Evolutionary conservation across 37 sponge, comb jelly and placozoan species (phyloP), one percentile per base, ranked within the genome.

Genomic region (Oopsacas minuta): DNA sequence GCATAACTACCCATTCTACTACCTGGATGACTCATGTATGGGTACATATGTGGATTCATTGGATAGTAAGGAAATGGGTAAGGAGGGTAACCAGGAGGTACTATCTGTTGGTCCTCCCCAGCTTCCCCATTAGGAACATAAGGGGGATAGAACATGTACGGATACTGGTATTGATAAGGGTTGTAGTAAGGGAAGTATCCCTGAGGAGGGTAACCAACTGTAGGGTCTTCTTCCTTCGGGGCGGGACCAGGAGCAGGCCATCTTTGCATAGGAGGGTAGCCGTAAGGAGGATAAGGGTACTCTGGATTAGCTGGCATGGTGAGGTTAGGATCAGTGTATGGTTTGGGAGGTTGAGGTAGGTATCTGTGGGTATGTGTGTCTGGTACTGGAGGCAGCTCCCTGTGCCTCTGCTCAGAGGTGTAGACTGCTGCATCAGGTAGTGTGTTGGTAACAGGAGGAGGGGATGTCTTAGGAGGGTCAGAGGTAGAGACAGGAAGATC

Each of bases 81-180:
- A 5, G 75, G 75, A 61, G 75, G 75, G 75, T 61, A 61, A 17
- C 49, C 49, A 42, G 49, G 49, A 15, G 49, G 49, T 15, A 42
- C 15, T 15, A 42, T 8, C 49, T 42, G 49, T 34, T 61, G 75
- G 32, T 61, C 75, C 75, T 61, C 75, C 75, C 17, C 30, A 5
- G 28, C 75, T 3, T 61, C 75, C 28, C 75, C 75, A 3, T n/a
- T n/a, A 5, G 75, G 30, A 34, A n/a, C 28, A 34, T 61, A 61
- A n/a, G 75, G 75, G 32, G 75, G 75, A 34, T 61, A 61, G 28
- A 61, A 25, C 75, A 61, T 61, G 75, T 61, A 61, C 32, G 75
- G 75, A 46, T 46, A 46, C 17, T 12, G 51, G 75, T 61, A 61
- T 5, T 61, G 30, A 3, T 10, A 25, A 34, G 75, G 75, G 75